phyloP scores from a whole-genome alignment of 2,888 invertebrate species.

The Poecilus cupreus region DNA sequence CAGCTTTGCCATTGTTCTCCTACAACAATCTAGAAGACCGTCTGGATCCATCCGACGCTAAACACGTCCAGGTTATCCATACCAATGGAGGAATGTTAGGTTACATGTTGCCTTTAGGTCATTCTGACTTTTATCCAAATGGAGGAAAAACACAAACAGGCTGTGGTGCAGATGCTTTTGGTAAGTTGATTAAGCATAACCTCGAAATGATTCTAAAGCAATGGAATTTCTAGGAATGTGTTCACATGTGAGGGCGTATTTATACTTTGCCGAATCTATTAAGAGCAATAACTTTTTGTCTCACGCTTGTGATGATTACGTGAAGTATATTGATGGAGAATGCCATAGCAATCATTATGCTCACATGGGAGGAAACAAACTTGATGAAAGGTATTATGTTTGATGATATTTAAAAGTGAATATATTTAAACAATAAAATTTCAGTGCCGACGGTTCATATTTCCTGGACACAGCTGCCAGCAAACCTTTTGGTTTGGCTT shows the following conservation, averaged over 20 bases:
- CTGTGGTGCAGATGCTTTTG: slow-evolving; percentile 66
- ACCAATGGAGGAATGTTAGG: slow-evolving; percentile 65
- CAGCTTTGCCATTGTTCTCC: slow-evolving; percentile 44
- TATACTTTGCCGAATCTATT: slow-evolving; percentile 46
- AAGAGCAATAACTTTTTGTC: slow-evolving; percentile 2
- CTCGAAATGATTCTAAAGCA: background rate
- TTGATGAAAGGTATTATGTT: slow-evolving; percentile 25
- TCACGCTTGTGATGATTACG: slow-evolving; percentile 26
- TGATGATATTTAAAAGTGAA: no score
- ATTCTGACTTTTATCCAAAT: slow-evolving; percentile 70
- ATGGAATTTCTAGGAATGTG: slow-evolving; percentile 42
- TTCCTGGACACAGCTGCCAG: slow-evolving; percentile 14
- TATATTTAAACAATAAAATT: no score
- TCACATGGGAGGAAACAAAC: slow-evolving; percentile 35
- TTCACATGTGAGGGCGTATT: slow-evolving; percentile 27
- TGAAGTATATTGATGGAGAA: slow-evolving; percentile 19
- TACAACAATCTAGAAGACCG: slow-evolving; percentile 64
- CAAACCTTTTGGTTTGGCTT: background rate
- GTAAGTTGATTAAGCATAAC: no score
- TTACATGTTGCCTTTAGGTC: slow-evolving; percentile 66
- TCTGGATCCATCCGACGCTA: slow-evolving; percentile 67
- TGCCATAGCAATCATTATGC: slow-evolving; percentile 25
- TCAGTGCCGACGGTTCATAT: slow-evolving; percentile 28
- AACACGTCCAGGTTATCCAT: slow-evolving; percentile 69
- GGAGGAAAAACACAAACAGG: slow-evolving; percentile 69